Percentiles rank a stretch among this genome's conserved stretches.
Conservation (phyloP, 2,888 invertebrate genomes). For the Cantharis flavilabris region DNA sequence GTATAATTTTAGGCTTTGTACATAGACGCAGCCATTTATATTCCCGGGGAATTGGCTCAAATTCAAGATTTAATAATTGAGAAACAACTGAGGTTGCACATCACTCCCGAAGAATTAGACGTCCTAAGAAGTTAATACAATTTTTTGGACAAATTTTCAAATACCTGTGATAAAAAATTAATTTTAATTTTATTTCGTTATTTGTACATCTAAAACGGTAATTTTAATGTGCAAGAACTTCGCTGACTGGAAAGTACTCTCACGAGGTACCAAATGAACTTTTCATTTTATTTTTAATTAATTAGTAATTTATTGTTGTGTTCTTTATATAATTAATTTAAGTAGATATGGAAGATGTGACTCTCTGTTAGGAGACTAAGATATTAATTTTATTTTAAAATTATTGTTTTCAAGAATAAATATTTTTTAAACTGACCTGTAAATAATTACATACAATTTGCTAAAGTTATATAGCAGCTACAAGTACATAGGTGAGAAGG, state of each 20-base stretch:
- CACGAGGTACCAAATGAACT: background rate
- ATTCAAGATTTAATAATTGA: slow-evolving; percentile 77
- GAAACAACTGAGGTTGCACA: slow-evolving; percentile 74
- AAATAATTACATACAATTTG: no score
- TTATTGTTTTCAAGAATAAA: background rate
- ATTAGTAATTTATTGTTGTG: background rate
- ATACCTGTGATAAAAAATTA: background rate
- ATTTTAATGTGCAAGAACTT: background rate
- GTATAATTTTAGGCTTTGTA: slow-evolving; percentile 60
- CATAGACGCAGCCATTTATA: slow-evolving; percentile 67
- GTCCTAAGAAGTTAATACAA: slow-evolving; percentile 59
- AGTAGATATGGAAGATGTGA: background rate
- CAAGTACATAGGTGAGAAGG: no score
- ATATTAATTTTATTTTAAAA: background rate
- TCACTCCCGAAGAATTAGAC: slow-evolving; percentile 76
- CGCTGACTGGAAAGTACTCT: background rate
- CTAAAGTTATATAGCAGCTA: no score
- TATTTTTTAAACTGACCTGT: background rate
- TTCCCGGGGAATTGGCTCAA: slow-evolving; percentile 67
- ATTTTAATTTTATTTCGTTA: background rate
- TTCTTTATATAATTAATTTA: background rate
- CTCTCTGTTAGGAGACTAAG: background rate
- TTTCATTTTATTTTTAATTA: background rate
- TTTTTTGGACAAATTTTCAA: no score
- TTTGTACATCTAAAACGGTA: background rate